Conservation (phyloP, 2,113 vertebrate species). For the Oplegnathus fasciatus region DNA sequence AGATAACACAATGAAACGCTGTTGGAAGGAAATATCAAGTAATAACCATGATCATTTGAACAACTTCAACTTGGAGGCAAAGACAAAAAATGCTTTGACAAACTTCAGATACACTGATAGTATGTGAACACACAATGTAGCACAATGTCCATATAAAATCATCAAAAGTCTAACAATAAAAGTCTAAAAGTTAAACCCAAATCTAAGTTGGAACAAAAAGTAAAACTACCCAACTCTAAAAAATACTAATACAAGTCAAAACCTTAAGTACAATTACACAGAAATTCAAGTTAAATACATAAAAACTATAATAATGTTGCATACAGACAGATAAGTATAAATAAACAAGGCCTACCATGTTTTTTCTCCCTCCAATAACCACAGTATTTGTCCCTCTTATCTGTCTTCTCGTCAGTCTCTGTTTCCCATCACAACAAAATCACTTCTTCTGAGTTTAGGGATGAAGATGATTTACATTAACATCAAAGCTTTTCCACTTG, state of each 20-base stretch:
- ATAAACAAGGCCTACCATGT: neutral
- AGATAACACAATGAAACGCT: neutral
- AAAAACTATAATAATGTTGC: neutral
- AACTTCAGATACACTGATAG: neutral
- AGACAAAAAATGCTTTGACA: no score
- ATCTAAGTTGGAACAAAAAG: neutral
- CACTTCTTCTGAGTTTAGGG: constrained; percentile 2
- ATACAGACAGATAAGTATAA: neutral
- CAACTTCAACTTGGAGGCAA: neutral
- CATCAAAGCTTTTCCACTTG: constrained; percentile 53
- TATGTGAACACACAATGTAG: neutral
- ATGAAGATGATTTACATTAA: constrained; percentile 45
- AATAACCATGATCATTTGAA: neutral
- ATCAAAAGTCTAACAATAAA: neutral
- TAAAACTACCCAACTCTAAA: neutral
- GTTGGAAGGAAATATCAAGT: neutral
- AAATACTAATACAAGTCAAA: neutral
- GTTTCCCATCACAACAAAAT: constrained; percentile 35
- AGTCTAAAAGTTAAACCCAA: neutral
- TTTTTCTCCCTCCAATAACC: neutral
- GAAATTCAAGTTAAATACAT: neutral
- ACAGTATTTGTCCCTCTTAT: neutral
- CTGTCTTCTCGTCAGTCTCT: constrained; percentile 15
- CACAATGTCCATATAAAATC: neutral
- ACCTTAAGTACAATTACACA: neutral